Evolutionary conservation across 2,113 vertebrate genomes (phyloP), one percentile per base, ranked within the genome.

Genomic region (Ginglymostoma cirratum): DNA sequence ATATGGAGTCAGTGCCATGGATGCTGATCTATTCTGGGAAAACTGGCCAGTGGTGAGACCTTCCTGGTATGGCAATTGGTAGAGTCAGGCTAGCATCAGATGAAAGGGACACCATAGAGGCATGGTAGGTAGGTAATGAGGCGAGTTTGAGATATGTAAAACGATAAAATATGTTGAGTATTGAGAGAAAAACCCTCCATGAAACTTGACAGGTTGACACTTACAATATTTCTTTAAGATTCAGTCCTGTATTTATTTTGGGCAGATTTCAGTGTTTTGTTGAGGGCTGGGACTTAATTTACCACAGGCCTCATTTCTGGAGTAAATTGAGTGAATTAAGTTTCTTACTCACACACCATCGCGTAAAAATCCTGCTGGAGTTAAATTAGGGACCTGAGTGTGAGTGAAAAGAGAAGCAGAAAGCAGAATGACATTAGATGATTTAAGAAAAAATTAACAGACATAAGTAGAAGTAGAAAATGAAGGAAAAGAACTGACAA

Each of bases 401-500:
- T 48, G 69, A 10, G 69, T 70, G 38, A 95, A n/a, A 95, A 38
- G 6, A 17, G 45, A 38, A 69, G 8, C 15, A 24, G 30, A 48
- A 34, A 45, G 38, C 15, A 23, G 48, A 27, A 95, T 70, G n/a
- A 90, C 45, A 10, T 45, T 38, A 69, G 34, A 42, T n/a, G 69
- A 42, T 42, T 34, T 10, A 65, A 55, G 30, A 61, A 90, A 90
- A 90, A 34, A 15, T 5, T 61, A 83, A 61, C 87, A 34, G 96
- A 96, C 97, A 97, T 96, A 80, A 96, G 97, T 96, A 97, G 97
- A 98, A 96, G 97, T 96, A 97, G 96, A 38, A 14, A 97, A 98
- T 97, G 96, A 98, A 98, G 98, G 98, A 61, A 97, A 97, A 98
- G 98, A 98, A 97, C 97, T 97, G 97, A 97, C 96, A 93, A 90